A percentile compares a stretch with the other conserved stretches of the same genome.
Evolutionary conservation across 2,113 vertebrate species (phyloP).

Genomic region (Mus pahari): DNA sequence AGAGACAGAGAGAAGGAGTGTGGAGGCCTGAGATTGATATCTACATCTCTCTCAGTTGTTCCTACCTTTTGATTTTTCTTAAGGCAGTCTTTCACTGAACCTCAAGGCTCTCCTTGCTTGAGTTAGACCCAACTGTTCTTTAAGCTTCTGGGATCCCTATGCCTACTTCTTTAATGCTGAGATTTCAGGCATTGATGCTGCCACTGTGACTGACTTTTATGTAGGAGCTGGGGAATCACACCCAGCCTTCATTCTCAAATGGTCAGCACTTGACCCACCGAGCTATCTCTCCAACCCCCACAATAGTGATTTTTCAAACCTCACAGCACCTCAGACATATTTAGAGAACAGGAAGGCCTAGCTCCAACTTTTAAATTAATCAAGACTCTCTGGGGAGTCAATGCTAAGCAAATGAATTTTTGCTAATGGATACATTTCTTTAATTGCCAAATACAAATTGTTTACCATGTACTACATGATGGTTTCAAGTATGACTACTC

Average conservation of each 20-base stretch:
- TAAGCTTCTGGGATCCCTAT: neutral
- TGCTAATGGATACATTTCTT: neutral
- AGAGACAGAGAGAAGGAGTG: neutral
- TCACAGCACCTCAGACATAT: neutral
- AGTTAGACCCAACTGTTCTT: neutral
- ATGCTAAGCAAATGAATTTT: neutral
- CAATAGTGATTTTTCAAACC: neutral
- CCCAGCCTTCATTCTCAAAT: no score
- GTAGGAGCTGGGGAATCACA: no score
- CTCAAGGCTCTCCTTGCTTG: neutral
- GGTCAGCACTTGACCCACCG: no score
- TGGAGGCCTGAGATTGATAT: neutral
- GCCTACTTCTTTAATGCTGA: neutral
- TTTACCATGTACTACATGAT: neutral
- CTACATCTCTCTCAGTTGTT: neutral
- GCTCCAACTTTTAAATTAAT: neutral
- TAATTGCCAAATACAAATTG: neutral
- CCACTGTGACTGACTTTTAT: neutral
- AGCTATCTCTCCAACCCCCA: no score
- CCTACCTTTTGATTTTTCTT: neutral
- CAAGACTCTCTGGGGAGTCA: neutral
- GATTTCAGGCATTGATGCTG: no score
- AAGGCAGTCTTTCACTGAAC: neutral
- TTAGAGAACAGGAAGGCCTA: neutral
- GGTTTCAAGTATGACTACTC: neutral